Evolutionary conservation across 2,888 invertebrate genomes (phyloP).

Genomic region (Theretra japonica): DNA sequence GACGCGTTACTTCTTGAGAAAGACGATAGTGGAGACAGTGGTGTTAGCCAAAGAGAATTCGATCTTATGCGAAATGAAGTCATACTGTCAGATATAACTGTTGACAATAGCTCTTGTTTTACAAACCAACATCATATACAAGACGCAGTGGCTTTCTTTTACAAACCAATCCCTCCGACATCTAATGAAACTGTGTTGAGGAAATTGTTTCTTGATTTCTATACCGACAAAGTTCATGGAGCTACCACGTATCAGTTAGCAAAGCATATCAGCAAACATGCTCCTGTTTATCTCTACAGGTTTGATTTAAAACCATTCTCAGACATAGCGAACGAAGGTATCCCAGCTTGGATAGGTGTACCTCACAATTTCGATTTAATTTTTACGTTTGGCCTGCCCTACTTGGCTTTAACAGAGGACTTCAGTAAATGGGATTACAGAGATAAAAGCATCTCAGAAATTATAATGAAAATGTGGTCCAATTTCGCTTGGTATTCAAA

Average conservation of each 20-base stretch:
- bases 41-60: slow-evolving; percentile 85
- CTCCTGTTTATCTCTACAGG: slow-evolving; percentile 88
- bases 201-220: slow-evolving; percentile 88
- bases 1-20: slow-evolving; percentile 88
- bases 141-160: slow-evolving; percentile 91
- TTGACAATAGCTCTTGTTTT: slow-evolving; percentile 83
- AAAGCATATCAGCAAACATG: slow-evolving; percentile 85
- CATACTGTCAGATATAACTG: slow-evolving; percentile 85
- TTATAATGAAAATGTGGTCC: slow-evolving; percentile 92
- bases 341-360: slow-evolving; percentile 91
- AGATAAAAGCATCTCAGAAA: slow-evolving; percentile 91
- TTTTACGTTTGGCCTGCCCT: slow-evolving; percentile 92
- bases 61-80: slow-evolving; percentile 87
- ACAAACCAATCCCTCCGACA: slow-evolving; percentile 87
- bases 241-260: slow-evolving; percentile 89
- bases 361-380: slow-evolving; percentile 93
- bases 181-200: slow-evolving; percentile 86
- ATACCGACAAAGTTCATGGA: slow-evolving; percentile 90
- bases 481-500: slow-evolving; percentile 91
- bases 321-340: slow-evolving; percentile 85
- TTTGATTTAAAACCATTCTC: slow-evolving; percentile 91
- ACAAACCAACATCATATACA: slow-evolving; percentile 87
- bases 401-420: slow-evolving; percentile 86
- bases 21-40: slow-evolving; percentile 84
- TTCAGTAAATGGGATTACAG: slow-evolving; percentile 89